Percentiles rank a stretch among this genome's conserved stretches.
Evolutionary conservation across 1,140 invertebrate species (phyloP).

Genomic region (Neomicropteryx cornuta): DNA sequence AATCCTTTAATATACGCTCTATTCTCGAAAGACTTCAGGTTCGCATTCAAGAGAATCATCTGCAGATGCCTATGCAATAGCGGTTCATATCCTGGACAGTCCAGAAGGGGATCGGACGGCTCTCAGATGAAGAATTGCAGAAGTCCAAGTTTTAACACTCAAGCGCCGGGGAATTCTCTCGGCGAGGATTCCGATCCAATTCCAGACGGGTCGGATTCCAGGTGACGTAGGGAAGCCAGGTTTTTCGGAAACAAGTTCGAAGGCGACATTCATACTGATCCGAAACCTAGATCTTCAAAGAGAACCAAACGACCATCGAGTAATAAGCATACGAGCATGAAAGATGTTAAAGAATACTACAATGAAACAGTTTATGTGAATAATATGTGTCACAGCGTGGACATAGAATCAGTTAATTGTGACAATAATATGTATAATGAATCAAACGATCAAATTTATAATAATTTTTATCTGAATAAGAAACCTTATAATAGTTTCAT

Average conservation of each 20-base stretch:
- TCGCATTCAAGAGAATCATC: conserved; percentile 85
- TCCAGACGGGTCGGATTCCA: conserved; percentile 36
- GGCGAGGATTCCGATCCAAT: conserved; percentile 37
- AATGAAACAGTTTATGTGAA: too few relatives aligned
- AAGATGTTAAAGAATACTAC: too few relatives aligned
- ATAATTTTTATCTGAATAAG: too few relatives aligned
- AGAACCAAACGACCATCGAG: too few relatives aligned
- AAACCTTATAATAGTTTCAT: too few relatives aligned
- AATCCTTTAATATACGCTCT: conserved; percentile 89
- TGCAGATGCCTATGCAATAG: conserved; percentile 64
- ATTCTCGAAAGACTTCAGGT: conserved; percentile 82
- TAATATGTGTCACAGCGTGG: too few relatives aligned
- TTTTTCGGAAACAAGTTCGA: conserved; percentile 12
- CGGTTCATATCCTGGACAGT: conserved; percentile 15
- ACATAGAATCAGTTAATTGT: too few relatives aligned
- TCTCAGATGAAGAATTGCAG: conserved; percentile 39
- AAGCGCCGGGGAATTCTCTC: conserved; percentile 21
- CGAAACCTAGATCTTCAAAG: too few relatives aligned
- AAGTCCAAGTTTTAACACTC: conserved; percentile 29
- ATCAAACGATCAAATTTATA: too few relatives aligned
- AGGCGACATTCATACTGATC: too few relatives aligned
- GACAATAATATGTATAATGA: too few relatives aligned
- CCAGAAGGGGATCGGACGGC: conserved; percentile 49
- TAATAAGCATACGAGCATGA: too few relatives aligned
- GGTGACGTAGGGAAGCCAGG: conserved; percentile 28